Percentiles rank a stretch among this genome's conserved stretches.
Evolutionary conservation across 2,113 vertebrate species (phyloP).

Genomic region (Tetraodon nigroviridis): DNA sequence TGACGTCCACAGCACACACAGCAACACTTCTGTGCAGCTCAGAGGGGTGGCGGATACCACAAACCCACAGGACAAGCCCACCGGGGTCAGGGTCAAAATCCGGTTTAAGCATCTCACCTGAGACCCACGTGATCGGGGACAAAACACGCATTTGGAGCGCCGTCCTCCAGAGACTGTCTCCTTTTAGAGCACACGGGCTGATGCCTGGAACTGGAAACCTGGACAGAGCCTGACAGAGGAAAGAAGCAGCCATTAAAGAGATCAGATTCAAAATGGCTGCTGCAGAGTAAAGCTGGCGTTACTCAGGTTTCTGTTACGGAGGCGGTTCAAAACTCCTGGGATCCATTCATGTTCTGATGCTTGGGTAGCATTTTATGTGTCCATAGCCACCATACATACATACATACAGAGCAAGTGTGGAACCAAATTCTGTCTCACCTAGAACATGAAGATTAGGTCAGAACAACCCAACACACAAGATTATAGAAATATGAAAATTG

Average conservation of each 20-base stretch:
- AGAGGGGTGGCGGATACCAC: constrained; percentile 27
- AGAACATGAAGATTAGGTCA: too few species aligned
- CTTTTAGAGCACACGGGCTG: constrained; percentile 30
- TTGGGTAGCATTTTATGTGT: too few species aligned
- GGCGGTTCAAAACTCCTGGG: too few species aligned
- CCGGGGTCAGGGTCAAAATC: constrained; percentile 17
- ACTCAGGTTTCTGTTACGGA: too few species aligned
- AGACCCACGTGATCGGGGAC: constrained; percentile 37
- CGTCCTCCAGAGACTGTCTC: constrained; percentile 29
- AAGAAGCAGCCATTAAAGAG: not conserved
- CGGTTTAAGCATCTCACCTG: constrained; percentile 21
- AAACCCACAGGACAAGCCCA: constrained; percentile 17
- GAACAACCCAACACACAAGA: too few species aligned
- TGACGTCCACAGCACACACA: constrained; percentile 52
- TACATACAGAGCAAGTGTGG: too few species aligned
- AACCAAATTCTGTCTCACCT: too few species aligned
- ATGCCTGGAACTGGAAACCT: constrained; percentile 30
- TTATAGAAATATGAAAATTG: too few species aligned
- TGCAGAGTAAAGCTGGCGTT: not conserved
- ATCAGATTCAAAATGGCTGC: not conserved
- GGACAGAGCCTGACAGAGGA: not conserved
- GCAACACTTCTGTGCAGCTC: constrained; percentile 9
- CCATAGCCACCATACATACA: too few species aligned
- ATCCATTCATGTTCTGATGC: too few species aligned
- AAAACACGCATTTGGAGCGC: constrained; percentile 40